phyloP scores from a whole-genome alignment of 2,888 invertebrate species.

The Drosophila tripunctata region DNA sequence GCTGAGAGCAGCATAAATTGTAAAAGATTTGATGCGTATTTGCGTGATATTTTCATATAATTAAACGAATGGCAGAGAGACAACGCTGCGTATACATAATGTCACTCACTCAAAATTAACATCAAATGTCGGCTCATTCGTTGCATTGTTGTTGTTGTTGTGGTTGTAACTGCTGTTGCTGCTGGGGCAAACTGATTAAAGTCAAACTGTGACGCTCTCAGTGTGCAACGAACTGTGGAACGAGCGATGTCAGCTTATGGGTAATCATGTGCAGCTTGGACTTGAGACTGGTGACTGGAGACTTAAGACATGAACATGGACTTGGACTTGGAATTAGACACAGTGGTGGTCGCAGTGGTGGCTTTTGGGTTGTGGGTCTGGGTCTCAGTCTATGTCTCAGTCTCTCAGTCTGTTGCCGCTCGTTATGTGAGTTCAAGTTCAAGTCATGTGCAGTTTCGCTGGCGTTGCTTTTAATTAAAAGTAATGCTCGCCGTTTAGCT shows the following conservation, averaged over 20 bases:
- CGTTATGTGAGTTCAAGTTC: slow-evolving; percentile 68
- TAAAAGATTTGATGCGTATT: slow-evolving; percentile 23
- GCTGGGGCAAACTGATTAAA: slow-evolving; percentile 70
- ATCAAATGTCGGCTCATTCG: slow-evolving; percentile 55
- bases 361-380: slow-evolving; percentile 12
- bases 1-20: slow-evolving; percentile 23
- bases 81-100: slow-evolving; percentile 72
- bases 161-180: slow-evolving; percentile 23
- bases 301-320: slow-evolving; percentile 3
- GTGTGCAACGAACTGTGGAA: slow-evolving; percentile 69
- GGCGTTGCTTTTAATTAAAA: slow-evolving; percentile 76
- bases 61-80: slow-evolving; percentile 50
- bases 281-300: no score
- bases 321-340: slow-evolving; percentile 58
- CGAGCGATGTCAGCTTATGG: slow-evolving; percentile 74
- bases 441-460: slow-evolving; percentile 68
- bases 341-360: slow-evolving; percentile 52
- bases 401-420: slow-evolving; percentile 14
- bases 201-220: slow-evolving; percentile 65
- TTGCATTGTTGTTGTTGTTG: slow-evolving; percentile 13
- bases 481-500: slow-evolving; percentile 75
- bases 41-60: slow-evolving; percentile 44
- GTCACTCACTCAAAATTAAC: slow-evolving; percentile 71
- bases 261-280: slow-evolving; percentile 68
- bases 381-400: background rate